phyloP scores from a whole-genome alignment of 2,888 invertebrate genomes.

The Coelinius sp. region DNA sequence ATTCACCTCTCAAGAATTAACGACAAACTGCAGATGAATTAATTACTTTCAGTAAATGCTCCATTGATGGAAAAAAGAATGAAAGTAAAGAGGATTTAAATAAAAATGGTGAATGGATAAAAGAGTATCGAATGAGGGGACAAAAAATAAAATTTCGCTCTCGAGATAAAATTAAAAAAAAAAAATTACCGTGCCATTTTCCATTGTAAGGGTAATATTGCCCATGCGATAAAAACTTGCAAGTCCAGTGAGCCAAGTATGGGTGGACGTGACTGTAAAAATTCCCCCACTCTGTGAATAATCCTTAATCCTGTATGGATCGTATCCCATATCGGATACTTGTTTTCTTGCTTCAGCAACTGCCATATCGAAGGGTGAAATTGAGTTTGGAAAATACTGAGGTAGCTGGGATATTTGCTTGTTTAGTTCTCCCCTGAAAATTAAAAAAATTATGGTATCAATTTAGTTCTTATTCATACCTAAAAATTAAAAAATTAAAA shows the following conservation, averaged over 20 bases:
- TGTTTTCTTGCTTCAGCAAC: constrained; percentile 82
- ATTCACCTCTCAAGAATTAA: neutral
- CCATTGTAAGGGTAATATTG: constrained; percentile 81
- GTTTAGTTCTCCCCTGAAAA: constrained; percentile 79
- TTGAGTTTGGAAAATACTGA: constrained; percentile 86
- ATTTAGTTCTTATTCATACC: too few species aligned
- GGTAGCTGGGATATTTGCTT: constrained; percentile 80
- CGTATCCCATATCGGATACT: constrained; percentile 78
- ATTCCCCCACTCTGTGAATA: constrained; percentile 81
- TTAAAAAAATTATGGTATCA: constrained; percentile 1
- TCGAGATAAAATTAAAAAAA: neutral
- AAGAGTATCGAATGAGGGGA: too few species aligned
- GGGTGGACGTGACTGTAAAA: constrained; percentile 78
- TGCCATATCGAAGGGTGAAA: constrained; percentile 88
- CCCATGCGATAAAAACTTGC: constrained; percentile 88
- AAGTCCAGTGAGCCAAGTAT: constrained; percentile 85
- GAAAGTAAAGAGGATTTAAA: neutral
- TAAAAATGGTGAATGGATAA: neutral
- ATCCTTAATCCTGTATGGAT: constrained; percentile 83
- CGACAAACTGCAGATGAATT: too few species aligned
- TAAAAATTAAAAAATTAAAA: too few species aligned
- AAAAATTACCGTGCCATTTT: constrained; percentile 77
- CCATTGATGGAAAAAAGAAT: neutral
- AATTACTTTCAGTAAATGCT: neutral
- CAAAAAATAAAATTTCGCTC: neutral